A percentile compares a stretch with the other conserved stretches of the same genome.
Evolutionary conservation across 2,797 vertebrate species (phyloP).

Genomic region (Hephaestus fuliginosus): DNA sequence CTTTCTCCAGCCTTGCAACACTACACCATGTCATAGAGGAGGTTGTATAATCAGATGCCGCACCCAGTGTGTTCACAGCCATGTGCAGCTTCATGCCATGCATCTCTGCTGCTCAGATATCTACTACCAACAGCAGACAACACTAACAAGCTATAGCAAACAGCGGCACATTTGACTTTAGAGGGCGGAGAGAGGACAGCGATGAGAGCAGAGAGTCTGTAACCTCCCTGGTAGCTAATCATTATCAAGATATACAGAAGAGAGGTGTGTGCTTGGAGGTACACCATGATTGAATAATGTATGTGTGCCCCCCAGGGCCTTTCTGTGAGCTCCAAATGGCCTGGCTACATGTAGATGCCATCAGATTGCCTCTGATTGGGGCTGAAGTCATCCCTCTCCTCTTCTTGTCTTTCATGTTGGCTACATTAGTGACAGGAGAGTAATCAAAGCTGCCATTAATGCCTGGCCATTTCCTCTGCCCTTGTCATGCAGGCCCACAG

Average conservation of each 20-base stretch:
- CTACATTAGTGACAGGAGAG: constrained; percentile 83
- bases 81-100: not conserved
- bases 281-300: constrained; percentile 36
- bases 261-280: constrained; percentile 17
- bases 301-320: not conserved
- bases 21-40: not conserved
- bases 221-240: constrained; percentile 12
- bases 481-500: constrained; percentile 70
- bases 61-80: not conserved
- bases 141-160: not conserved
- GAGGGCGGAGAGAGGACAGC: constrained; percentile 17
- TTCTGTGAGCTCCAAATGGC: constrained; percentile 50
- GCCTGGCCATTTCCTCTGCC: constrained; percentile 77
- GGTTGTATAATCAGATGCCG: not conserved
- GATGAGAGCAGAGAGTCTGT: constrained; percentile 16
- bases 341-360: constrained; percentile 56
- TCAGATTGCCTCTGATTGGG: constrained; percentile 63
- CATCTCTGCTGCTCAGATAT: constrained; percentile 11
- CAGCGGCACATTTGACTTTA: not conserved
- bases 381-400: constrained; percentile 69
- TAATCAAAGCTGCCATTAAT: constrained; percentile 83
- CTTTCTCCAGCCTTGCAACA: not conserved
- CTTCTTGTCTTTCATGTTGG: constrained; percentile 80
- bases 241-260: constrained; percentile 21
- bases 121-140: not conserved